phyloP scores from a whole-genome alignment of 2,113 vertebrate genomes.

The Megatriorchis doriae region DNA sequence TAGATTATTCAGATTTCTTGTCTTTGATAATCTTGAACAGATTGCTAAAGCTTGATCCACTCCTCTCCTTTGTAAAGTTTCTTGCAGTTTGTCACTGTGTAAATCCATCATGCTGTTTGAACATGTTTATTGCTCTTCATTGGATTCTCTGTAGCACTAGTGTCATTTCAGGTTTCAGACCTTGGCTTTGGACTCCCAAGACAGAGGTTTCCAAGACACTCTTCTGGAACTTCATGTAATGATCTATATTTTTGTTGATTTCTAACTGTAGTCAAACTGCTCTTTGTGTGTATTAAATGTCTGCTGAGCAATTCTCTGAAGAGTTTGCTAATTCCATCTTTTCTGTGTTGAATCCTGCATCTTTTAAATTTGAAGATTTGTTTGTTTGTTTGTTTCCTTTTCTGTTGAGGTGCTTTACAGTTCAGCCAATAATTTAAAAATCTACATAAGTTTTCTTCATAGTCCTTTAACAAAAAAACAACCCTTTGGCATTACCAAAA shows the following conservation, averaged over 20 bases:
- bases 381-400: not conserved
- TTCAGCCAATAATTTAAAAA: not conserved
- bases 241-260: not conserved
- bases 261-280: not conserved
- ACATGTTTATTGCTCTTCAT: not conserved
- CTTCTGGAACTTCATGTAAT: not conserved
- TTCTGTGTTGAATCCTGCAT: not conserved
- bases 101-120: not conserved
- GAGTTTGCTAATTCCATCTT: not conserved
- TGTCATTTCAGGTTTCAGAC: not conserved
- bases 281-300: fast-evolving
- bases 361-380: not conserved
- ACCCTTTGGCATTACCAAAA: not conserved
- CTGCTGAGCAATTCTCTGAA: not conserved
- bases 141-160: not conserved
- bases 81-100: not conserved
- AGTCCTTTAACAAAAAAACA: not conserved
- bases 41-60: not conserved
- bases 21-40: not conserved
- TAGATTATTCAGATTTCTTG: not conserved
- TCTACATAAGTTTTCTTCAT: not conserved
- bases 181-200: not conserved
- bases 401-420: not conserved
- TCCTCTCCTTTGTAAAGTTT: not conserved
- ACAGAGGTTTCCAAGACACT: not conserved